phyloP scores from a whole-genome alignment of 2,888 invertebrate species.

The Xestia xanthographa region DNA sequence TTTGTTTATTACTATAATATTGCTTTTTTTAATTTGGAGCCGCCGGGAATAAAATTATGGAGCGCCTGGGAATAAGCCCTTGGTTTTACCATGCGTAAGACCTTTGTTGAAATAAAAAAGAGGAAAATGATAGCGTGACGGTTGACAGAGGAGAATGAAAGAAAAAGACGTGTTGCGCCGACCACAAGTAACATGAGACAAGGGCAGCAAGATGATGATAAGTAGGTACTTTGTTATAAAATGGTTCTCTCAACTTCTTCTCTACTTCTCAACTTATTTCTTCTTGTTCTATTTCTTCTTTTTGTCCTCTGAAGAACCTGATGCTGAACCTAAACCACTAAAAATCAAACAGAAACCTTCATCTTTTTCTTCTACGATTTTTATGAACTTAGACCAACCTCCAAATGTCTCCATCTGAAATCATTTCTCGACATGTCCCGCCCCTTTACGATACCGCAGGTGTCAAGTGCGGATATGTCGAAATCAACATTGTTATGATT shows the following conservation, averaged over 20 bases:
- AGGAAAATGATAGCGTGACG: too few species aligned
- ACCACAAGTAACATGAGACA: too few species aligned
- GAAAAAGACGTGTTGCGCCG: too few species aligned
- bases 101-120: too few species aligned
- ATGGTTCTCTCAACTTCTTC: too few species aligned
- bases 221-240: background rate
- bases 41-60: too few species aligned
- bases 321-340: background rate
- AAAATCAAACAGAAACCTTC: background rate
- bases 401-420: conserved; percentile 74
- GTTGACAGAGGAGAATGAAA: too few species aligned
- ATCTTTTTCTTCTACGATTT: background rate
- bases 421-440: conserved; percentile 75
- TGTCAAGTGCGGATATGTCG: conserved; percentile 75
- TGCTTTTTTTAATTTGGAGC: too few species aligned
- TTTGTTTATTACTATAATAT: too few species aligned
- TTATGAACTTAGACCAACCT: conserved; percentile 65
- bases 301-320: background rate
- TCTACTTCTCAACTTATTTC: background rate
- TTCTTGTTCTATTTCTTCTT: background rate
- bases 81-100: too few species aligned
- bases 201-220: too few species aligned
- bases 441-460: conserved; percentile 71
- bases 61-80: too few species aligned
- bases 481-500: conserved; percentile 65